Evolutionary conservation across 2,888 invertebrate genomes (phyloP).

Genomic region (Drosophila lacicola): DNA sequence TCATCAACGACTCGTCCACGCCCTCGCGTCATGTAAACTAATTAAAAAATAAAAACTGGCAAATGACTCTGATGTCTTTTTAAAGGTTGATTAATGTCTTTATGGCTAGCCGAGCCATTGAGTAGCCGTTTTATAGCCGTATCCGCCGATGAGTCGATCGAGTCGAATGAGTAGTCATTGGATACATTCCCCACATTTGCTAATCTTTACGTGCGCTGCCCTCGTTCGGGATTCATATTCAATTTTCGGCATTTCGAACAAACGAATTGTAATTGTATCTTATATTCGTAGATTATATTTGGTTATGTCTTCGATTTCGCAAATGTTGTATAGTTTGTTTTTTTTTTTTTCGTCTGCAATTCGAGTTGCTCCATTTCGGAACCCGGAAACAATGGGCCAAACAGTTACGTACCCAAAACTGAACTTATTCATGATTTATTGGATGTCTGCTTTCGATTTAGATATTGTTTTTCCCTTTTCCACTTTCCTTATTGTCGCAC

Average conservation of each 20-base stretch:
- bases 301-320: constrained; percentile 29
- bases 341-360: constrained; percentile 21
- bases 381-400: constrained; percentile 33
- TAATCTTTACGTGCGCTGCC: neutral
- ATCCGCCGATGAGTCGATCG: constrained; percentile 12
- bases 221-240: constrained; percentile 27
- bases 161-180: constrained; percentile 35
- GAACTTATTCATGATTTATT: constrained; percentile 2
- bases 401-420: neutral
- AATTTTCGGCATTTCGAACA: constrained; percentile 31
- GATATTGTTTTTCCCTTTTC: neutral
- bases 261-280: constrained; percentile 34
- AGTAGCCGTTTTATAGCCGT: constrained; percentile 25
- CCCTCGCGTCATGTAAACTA: constrained; percentile 52
- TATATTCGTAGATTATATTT: constrained; percentile 21
- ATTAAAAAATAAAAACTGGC: constrained; percentile 48
- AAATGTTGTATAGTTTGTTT: neutral
- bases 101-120: constrained; percentile 28
- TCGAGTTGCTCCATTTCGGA: constrained; percentile 20
- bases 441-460: neutral
- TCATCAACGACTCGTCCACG: constrained; percentile 18
- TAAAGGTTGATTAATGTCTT: constrained; percentile 49
- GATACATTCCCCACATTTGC: constrained; percentile 9
- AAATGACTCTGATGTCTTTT: constrained; percentile 43
- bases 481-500: neutral